Conservation (phyloP, 2,113 vertebrate genomes). For the Taurulus bubalis region DNA sequence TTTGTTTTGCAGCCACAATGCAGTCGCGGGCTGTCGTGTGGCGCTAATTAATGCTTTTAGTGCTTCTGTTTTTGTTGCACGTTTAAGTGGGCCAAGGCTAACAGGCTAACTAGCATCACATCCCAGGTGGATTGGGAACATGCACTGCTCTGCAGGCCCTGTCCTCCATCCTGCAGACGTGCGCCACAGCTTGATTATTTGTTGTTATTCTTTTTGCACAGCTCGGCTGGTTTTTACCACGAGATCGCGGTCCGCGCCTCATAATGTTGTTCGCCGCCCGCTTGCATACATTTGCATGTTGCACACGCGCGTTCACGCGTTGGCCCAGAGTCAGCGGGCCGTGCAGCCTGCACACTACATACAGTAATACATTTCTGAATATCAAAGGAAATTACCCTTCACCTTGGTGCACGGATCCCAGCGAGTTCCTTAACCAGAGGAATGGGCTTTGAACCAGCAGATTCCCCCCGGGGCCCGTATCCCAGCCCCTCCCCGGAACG, state of each 20-base stretch:
- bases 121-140: constrained; percentile 38
- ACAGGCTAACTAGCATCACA: constrained; percentile 57
- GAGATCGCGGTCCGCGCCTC: constrained; percentile 29
- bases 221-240: constrained; percentile 7
- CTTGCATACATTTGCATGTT: constrained; percentile 64
- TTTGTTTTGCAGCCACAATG: constrained; percentile 21
- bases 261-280: constrained; percentile 53
- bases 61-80: constrained; percentile 59
- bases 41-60: constrained; percentile 60
- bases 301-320: constrained; percentile 31
- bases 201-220: constrained; percentile 6
- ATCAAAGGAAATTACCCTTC: constrained; percentile 86
- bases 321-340: constrained; percentile 62
- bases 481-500: constrained; percentile 77
- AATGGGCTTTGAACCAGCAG: constrained; percentile 84
- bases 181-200: constrained; percentile 28
- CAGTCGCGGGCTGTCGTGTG: constrained; percentile 12
- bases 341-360: constrained; percentile 70
- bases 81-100: constrained; percentile 71
- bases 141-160: constrained; percentile 6
- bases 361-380: constrained; percentile 79
- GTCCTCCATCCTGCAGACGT: constrained; percentile 21
- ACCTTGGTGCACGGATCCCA: constrained; percentile 83
- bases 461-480: constrained; percentile 79
- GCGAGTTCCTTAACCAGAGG: constrained; percentile 81